Evolutionary conservation across 1,140 invertebrate species (phyloP), one percentile per base, ranked within the genome.

Genomic region (Penaeus japonicus): DNA sequence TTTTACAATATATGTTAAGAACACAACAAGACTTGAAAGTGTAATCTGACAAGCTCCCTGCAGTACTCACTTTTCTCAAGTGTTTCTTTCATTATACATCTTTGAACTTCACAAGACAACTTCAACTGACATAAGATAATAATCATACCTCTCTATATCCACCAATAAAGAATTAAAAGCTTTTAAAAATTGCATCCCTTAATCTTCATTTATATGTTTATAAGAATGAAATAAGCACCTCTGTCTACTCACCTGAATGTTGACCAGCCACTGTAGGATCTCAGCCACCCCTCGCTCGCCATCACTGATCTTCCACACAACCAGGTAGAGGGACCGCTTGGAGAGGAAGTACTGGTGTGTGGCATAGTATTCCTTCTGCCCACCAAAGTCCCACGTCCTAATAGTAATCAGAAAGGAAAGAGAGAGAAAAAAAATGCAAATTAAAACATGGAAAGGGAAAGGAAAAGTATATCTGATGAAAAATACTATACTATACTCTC

Each of bases 291-390:
- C 98, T 91, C 95, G 95, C 89, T 98, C 95, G 0, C 98, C 98
- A 92, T 99, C 98, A 0, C 96, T 96, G 20, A 99, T 96, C 89
- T 96, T 96, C 98, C 98, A 99, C 0, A 98, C 95, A 4, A 99
- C 98, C 20, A 99, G 93, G 92, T 99, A 99, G 0, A 99, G 93
- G 88, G 98, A 99, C 54, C 99, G 94, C 90, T 98, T 97, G 0
- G 98, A 99, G 20, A 99, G 93, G 92, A 99, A 99, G 92, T 99
- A 99, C 91, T 99, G 98, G 94, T 99, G 98, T 0, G 98, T 99
- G 0, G 98, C 97, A 92, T 99, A 99, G 92, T 98, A 98, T 92
- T 99, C 98, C 91, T 96, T 95, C 93, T 99, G 98, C 0, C 98
- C 98, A n/a, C 98, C 98, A 94, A 99, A 99, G 93, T 99, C 99